Evolutionary conservation across 1,140 invertebrate genomes (phyloP).

Genomic region (Hyles vespertilio): DNA sequence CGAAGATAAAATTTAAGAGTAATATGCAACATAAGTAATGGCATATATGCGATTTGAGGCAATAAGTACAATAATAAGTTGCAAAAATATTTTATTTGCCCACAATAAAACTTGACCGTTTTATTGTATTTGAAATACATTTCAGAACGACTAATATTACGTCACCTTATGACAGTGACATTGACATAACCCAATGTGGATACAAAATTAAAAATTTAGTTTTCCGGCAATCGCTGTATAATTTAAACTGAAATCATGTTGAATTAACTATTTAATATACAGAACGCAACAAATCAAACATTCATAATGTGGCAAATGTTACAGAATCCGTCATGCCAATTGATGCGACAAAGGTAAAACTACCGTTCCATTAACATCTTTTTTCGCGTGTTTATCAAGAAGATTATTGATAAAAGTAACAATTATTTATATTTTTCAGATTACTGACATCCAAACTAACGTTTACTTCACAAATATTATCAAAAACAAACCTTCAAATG

Average conservation of each 20-base stretch:
- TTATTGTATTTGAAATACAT: neutral
- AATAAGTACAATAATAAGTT: too few relatives aligned
- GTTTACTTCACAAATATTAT: constrained; percentile 44
- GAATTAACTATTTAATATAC: constrained; percentile 12
- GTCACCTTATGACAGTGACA: constrained; percentile 17
- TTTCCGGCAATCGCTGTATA: constrained; percentile 1
- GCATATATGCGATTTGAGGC: too few relatives aligned
- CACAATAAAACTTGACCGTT: too few relatives aligned
- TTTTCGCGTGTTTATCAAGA: neutral
- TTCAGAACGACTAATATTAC: constrained; percentile 14
- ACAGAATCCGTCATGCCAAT: constrained; percentile 32
- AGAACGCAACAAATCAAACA: constrained; percentile 6
- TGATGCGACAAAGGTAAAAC: constrained; percentile 39
- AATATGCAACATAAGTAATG: too few relatives aligned
- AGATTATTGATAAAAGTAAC: neutral
- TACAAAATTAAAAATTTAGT: too few relatives aligned
- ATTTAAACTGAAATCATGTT: constrained; percentile 23
- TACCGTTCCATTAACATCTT: neutral
- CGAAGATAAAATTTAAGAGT: too few relatives aligned
- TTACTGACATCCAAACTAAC: constrained; percentile 43
- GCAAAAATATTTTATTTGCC: too few relatives aligned
- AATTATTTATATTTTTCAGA: constrained; percentile 37
- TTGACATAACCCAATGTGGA: constrained; percentile 1
- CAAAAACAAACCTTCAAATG: constrained; percentile 49
- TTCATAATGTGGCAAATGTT: constrained; percentile 47